Percentiles rank a stretch among this genome's conserved stretches.
Evolutionary conservation across 2,888 invertebrate genomes (phyloP).

Genomic region (Eupithecia exiguata): DNA sequence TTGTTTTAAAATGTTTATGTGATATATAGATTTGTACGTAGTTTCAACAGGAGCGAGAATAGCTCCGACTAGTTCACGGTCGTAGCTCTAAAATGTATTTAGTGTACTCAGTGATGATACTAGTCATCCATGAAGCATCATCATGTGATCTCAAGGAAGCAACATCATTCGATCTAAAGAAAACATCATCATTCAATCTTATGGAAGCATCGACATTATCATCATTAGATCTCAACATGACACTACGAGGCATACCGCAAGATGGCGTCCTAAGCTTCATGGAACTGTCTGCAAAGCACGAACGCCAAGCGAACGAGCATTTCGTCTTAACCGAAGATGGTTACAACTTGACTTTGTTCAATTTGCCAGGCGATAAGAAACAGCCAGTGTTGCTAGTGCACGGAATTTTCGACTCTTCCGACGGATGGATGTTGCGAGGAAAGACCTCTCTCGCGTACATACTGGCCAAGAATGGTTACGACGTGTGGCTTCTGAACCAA

Average conservation of each 20-base stretch:
- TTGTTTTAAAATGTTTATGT: not conserved
- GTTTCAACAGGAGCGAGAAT: not conserved
- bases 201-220: constrained; percentile 2
- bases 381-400: constrained; percentile 49
- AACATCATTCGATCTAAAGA: not conserved
- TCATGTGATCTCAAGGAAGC: not conserved
- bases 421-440: constrained; percentile 52
- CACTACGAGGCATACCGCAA: constrained; percentile 28
- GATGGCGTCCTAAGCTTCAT: constrained; percentile 41
- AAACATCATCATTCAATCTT: not conserved
- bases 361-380: constrained; percentile 46
- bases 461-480: constrained; percentile 49
- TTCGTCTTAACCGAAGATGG: constrained; percentile 54
- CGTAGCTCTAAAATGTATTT: constrained; percentile 14
- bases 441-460: constrained; percentile 48
- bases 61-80: constrained; percentile 6
- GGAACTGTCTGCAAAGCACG: constrained; percentile 43
- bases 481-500: constrained; percentile 57
- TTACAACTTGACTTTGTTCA: constrained; percentile 51
- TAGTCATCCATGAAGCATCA: not conserved
- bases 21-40: not conserved
- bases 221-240: constrained; percentile 9
- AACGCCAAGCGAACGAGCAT: constrained; percentile 42
- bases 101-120: constrained; percentile 2
- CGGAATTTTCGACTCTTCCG: constrained; percentile 51